These are phyloP conservation scores for Sarcophaga rosellei DNA, from an alignment of 2,888 invertebrate species.

Conservation along the genomic window DNA sequence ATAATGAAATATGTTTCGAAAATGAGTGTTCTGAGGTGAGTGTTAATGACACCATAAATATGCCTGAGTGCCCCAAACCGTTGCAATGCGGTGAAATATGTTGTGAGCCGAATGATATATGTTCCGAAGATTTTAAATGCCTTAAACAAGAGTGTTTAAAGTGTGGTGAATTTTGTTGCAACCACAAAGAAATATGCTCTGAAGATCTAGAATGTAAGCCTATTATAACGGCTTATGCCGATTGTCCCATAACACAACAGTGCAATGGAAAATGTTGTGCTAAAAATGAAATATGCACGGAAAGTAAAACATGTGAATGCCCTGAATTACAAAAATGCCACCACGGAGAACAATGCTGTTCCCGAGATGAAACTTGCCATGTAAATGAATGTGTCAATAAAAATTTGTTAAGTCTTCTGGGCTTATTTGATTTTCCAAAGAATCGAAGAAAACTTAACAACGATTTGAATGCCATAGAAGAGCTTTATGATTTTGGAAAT, in stretches of 20 bases:
- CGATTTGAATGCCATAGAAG: neutral
- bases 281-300: slow-evolving; percentile 16
- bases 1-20: slow-evolving; percentile 21
- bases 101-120: neutral
- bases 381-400: slow-evolving; percentile 1
- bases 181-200: neutral
- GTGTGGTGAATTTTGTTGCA: neutral
- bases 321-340: neutral
- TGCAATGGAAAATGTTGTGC: slow-evolving; percentile 31
- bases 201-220: neutral
- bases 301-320: slow-evolving; percentile 17
- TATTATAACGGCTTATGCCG: neutral
- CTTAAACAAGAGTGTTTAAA: neutral
- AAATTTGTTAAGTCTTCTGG: neutral
- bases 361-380: slow-evolving; percentile 10
- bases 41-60: too few relatives aligned
- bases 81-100: neutral
- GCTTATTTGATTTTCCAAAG: slow-evolving; percentile 1
- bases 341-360: neutral
- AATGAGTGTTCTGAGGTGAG: neutral
- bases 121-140: neutral
- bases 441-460: neutral
- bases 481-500: neutral
- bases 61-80: too few relatives aligned
- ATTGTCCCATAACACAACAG: slow-evolving; percentile 1